Base-by-base conservation (phyloP, 2,113 vertebrate species). In the Bubo blakistoni region DNA sequence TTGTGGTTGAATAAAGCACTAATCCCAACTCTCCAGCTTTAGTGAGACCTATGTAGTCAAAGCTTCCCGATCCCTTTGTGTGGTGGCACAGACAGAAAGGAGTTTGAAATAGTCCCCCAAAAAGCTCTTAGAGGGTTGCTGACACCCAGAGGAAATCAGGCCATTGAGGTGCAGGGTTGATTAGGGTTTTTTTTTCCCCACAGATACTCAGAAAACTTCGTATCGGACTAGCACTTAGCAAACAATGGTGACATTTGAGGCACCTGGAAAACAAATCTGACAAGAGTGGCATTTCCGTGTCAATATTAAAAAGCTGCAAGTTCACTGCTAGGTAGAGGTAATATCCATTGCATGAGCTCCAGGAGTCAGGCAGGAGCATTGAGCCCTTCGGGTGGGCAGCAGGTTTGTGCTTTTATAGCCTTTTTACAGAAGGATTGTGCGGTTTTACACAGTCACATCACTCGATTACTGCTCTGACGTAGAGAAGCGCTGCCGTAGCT, bases 181-280 rank as follows among this genome's bases (percentile, higher is more conserved):
- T 38, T 21, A 0, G 46, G 46, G 9, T 15, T 38, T 22, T 58
- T 46, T 52, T 70, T 12, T 1, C 65, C 36, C 59, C 16, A 0
- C 22, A 78, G 73, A 38, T 78, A 46, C 40, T 95, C 59, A 93
- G 73, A 81, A 93, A 90, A 63, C 57, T 78, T 95, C 80, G 84
- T 95, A 93, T 88, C 78, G 72, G 47, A 8, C 86, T 66, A 86
- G 59, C 59, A 47, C n/a, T 88, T 62, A 20, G 81, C 80, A 95
- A 94, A 92, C 86, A 88, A 8, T 51, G 44, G 76, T 96, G 94
- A 94, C 89, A 94, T 93, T 94, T 95, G 69, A 92, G 77, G 69
- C 86, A 88, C 57, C 69, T 93, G 65, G 55, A 73, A 95, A 80
- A 61, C 88, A 93, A 74, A 95, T 55, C 69, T 62, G 70, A 84